Percentiles rank a stretch among this genome's conserved stretches.
Evolutionary conservation across 2,888 invertebrate genomes (phyloP).

Genomic region (Pristionchus exspectatus): DNA sequence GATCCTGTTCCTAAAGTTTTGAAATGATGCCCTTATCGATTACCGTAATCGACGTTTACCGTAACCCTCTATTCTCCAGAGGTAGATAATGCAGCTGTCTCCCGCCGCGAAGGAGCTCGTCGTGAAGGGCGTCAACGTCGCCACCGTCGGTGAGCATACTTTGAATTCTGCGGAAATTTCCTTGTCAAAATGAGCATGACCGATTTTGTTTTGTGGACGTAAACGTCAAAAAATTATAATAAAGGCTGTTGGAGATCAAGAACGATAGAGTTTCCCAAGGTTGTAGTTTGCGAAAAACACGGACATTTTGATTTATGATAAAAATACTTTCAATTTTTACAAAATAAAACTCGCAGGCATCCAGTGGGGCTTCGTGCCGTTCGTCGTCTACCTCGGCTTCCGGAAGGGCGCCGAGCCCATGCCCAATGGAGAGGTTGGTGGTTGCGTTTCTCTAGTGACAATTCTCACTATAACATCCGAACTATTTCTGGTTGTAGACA

Average conservation of each 20-base stretch:
- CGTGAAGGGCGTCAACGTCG: slow-evolving; percentile 65
- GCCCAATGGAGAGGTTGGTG: slow-evolving; percentile 67
- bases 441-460: no score
- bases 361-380: slow-evolving; percentile 78
- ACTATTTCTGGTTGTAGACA: no score
- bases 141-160: slow-evolving; percentile 59
- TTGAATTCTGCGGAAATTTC: neutral
- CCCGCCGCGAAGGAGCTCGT: slow-evolving; percentile 63
- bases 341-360: slow-evolving; percentile 50
- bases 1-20: no score
- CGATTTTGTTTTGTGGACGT: no score
- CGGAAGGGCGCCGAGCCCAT: slow-evolving; percentile 66
- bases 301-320: no score
- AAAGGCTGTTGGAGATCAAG: no score
- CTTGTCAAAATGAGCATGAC: no score
- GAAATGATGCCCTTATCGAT: neutral
- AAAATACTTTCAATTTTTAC: neutral
- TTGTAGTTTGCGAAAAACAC: no score
- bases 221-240: no score
- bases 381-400: slow-evolving; percentile 76
- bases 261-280: no score
- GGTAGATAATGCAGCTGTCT: slow-evolving; percentile 63
- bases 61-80: neutral
- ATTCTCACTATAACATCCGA: no score
- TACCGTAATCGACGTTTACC: neutral